phyloP scores from a whole-genome alignment of 2,113 vertebrate species.

The Otus sunia region DNA sequence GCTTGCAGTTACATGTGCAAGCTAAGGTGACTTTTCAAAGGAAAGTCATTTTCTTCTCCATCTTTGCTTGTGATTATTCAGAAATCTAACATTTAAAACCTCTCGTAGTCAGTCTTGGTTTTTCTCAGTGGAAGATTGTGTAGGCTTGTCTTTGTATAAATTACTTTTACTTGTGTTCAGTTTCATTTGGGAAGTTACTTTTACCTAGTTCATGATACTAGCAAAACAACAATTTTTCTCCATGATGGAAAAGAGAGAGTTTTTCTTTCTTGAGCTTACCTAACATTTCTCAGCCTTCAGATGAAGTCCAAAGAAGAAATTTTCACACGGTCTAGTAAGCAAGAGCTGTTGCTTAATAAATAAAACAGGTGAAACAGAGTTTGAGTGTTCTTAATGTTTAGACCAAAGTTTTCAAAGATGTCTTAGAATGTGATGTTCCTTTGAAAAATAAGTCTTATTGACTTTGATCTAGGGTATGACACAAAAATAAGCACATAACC shows the following conservation, averaged over 20 bases:
- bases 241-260: background rate
- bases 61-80: background rate
- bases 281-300: background rate
- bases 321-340: background rate
- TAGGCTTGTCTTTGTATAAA: background rate
- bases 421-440: background rate
- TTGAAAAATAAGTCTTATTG: constrained; percentile 24
- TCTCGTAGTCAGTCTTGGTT: background rate
- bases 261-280: background rate
- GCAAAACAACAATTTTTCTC: background rate
- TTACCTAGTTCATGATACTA: background rate
- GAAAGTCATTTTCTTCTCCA: background rate
- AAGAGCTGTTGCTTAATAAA: constrained; percentile 32
- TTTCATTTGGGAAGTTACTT: background rate
- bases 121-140: background rate
- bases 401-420: constrained; percentile 33
- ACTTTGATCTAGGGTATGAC: constrained; percentile 37
- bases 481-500: constrained; percentile 28
- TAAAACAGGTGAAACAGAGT: constrained; percentile 41
- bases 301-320: background rate
- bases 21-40: background rate
- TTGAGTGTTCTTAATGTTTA: constrained; percentile 17
- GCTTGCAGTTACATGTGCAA: background rate
- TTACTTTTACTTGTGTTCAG: background rate
- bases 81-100: background rate